Percentiles rank a stretch among this genome's conserved stretches.
These are phyloP conservation scores for Lydus trimaculatus DNA, from an alignment of 2,888 invertebrate genomes.

Conservation along the genomic window DNA sequence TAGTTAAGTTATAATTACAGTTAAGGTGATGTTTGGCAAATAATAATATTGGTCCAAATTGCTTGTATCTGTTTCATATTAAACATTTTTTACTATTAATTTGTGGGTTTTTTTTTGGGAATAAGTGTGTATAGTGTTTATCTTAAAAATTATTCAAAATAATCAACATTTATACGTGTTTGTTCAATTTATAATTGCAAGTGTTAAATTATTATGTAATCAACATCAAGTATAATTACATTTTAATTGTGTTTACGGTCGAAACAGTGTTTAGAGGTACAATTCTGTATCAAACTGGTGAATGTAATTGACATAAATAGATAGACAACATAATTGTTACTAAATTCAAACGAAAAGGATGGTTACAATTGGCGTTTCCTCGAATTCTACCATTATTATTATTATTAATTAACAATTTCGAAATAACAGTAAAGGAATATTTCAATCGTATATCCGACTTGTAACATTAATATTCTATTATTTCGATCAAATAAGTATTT, in stretches of 20 bases:
- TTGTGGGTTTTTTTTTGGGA: too few species aligned
- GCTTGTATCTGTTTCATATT: too few species aligned
- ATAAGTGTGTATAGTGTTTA: too few species aligned
- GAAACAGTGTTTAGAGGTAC: background rate
- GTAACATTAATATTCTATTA: too few species aligned
- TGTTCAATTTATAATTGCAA: too few species aligned
- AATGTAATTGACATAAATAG: conserved; percentile 2
- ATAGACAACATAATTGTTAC: background rate
- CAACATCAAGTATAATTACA: background rate
- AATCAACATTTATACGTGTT: too few species aligned
- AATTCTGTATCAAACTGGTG: background rate
- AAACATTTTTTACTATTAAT: too few species aligned
- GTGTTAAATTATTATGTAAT: background rate
- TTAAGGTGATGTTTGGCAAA: too few species aligned
- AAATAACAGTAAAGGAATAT: background rate
- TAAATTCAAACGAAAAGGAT: background rate
- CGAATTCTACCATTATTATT: background rate
- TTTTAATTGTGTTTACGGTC: background rate
- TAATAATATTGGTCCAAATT: too few species aligned
- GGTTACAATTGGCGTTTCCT: background rate
- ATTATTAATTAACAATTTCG: background rate
- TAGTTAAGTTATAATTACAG: too few species aligned
- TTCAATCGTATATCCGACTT: background rate
- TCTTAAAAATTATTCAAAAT: too few species aligned
- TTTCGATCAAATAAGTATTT: background rate